Conservation (phyloP, 2,113 vertebrate genomes). For the Pan paniscus region DNA sequence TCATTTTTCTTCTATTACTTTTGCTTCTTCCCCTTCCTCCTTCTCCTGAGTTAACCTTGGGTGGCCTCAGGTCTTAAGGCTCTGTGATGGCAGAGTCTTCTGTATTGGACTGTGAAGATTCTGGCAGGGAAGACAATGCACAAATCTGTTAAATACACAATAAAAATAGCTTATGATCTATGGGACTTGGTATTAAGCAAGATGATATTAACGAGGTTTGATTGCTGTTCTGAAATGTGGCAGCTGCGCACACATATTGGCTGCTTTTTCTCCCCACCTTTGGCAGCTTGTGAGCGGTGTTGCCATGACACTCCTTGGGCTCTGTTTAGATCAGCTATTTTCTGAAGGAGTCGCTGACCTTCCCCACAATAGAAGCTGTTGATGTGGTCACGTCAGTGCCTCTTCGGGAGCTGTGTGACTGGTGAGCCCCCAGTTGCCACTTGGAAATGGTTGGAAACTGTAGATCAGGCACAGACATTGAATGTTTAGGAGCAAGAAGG, state of each 20-base stretch:
- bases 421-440: not conserved
- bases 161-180: constrained; percentile 77
- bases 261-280: constrained; percentile 61
- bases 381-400: constrained; percentile 50
- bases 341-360: constrained; percentile 79
- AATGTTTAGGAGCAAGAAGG: not conserved
- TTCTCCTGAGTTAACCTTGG: not conserved
- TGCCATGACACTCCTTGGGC: constrained; percentile 68
- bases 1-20: not conserved
- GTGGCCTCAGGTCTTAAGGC: not conserved
- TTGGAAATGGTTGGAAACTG: not conserved
- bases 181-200: constrained; percentile 66
- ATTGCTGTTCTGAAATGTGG: constrained; percentile 67
- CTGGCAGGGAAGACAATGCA: constrained; percentile 22
- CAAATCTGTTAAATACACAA: constrained; percentile 53
- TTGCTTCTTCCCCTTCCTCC: not conserved
- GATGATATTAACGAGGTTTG: constrained; percentile 71
- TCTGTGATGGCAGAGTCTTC: not conserved
- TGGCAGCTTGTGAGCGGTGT: constrained; percentile 65
- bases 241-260: constrained; percentile 68
- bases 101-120: not conserved
- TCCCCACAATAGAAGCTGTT: constrained; percentile 64
- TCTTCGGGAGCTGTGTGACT: not conserved
- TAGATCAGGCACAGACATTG: not conserved
- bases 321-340: constrained; percentile 79